phyloP scores from a whole-genome alignment of 2,888 invertebrate species.

The Pycnomerus fuliginosus region DNA sequence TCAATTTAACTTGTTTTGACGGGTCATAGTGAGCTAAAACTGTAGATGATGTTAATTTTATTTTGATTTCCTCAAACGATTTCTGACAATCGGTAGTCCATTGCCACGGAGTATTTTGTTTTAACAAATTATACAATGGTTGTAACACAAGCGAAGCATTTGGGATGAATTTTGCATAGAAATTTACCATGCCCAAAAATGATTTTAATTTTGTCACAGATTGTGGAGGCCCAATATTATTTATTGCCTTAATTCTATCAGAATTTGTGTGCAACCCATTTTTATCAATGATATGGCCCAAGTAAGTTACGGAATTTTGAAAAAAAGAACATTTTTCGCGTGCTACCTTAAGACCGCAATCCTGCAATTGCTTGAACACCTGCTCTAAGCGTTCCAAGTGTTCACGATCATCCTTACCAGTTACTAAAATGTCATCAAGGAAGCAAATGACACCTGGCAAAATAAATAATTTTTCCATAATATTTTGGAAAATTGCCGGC shows the following conservation, averaged over 20 bases:
- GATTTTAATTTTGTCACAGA: constrained; percentile 29
- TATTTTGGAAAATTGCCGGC: constrained; percentile 37
- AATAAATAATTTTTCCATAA: constrained; percentile 36
- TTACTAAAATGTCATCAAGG: constrained; percentile 32
- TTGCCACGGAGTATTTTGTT: constrained; percentile 12
- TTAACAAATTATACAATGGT: constrained; percentile 16
- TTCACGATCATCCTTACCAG: constrained; percentile 11
- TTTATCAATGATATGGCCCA: constrained; percentile 32
- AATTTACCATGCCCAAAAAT: constrained; percentile 37
- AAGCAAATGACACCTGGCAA: constrained; percentile 25
- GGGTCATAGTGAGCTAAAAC: constrained; percentile 16
- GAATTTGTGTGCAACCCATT: constrained; percentile 29
- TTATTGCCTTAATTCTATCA: constrained; percentile 30
- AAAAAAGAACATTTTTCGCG: constrained; percentile 33
- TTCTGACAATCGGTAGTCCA: constrained; percentile 18
- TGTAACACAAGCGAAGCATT: constrained; percentile 26
- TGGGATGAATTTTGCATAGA: constrained; percentile 41
- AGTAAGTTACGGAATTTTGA: constrained; percentile 27
- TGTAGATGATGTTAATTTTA: constrained; percentile 2
- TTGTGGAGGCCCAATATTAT: constrained; percentile 25
- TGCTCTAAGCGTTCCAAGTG: constrained; percentile 14
- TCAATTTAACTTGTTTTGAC: constrained; percentile 18
- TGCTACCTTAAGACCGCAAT: constrained; percentile 21
- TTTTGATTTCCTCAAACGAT: constrained; percentile 12
- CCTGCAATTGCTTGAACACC: constrained; percentile 25